Evolutionary conservation across 2,888 invertebrate species (phyloP).

Genomic region (Acholoe squamosa): DNA sequence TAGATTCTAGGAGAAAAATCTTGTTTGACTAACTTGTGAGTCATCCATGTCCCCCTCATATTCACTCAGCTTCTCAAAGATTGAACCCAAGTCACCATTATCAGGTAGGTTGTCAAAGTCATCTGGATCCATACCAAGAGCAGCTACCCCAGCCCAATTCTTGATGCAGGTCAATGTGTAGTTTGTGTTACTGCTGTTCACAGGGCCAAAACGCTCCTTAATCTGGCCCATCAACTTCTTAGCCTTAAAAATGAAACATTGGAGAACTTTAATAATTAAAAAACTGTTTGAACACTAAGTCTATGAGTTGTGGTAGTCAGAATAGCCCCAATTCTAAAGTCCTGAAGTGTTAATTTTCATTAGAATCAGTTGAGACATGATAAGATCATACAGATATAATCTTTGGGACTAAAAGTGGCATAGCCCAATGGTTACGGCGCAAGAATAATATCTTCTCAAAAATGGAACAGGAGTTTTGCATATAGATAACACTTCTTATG

Average conservation of each 20-base stretch:
- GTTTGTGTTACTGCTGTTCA: neutral
- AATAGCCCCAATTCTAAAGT: neutral
- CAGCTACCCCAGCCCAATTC: constrained; percentile 13
- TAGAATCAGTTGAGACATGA: neutral
- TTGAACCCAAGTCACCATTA: constrained; percentile 25
- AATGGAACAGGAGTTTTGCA: too few relatives aligned
- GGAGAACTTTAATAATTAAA: neutral
- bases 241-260: neutral
- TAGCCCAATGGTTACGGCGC: too few relatives aligned
- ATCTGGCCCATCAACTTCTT: constrained; percentile 17
- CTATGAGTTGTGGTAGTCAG: neutral
- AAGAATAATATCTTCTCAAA: too few relatives aligned
- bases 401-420: too few relatives aligned
- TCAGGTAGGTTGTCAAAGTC: constrained; percentile 47
- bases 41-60: constrained; percentile 32
- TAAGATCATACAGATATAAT: too few relatives aligned
- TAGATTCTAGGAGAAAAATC: neutral
- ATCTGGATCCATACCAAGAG: constrained; percentile 36
- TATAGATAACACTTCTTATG: too few relatives aligned
- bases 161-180: constrained; percentile 35
- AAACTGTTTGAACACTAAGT: neutral
- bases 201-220: neutral
- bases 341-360: neutral
- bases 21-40: neutral
- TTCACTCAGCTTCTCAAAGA: neutral